Conservation (phyloP, 1,140 invertebrate genomes). For the Brachionus rotundiformis region DNA sequence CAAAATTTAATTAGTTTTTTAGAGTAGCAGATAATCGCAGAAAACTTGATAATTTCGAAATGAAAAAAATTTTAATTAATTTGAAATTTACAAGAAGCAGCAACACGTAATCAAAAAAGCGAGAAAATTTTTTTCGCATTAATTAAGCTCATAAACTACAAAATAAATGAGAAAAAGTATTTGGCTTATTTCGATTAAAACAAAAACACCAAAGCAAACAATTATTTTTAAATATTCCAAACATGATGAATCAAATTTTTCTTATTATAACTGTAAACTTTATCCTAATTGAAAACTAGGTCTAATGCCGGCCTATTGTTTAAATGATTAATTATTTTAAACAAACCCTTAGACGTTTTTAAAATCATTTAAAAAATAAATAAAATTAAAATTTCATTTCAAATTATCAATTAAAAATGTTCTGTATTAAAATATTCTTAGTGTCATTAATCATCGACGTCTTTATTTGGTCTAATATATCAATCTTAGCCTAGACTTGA, state of each 20-base stretch:
- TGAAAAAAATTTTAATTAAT: conserved; percentile 6
- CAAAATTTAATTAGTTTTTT: background rate
- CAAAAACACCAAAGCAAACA: background rate
- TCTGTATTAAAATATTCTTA: background rate
- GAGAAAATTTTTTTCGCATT: background rate
- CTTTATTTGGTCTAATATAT: background rate
- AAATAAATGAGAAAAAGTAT: conserved; percentile 9
- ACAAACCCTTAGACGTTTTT: conserved; percentile 14
- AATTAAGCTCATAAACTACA: background rate
- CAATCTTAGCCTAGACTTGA: background rate
- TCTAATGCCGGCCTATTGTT: background rate
- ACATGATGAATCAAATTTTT: background rate
- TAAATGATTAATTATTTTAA: background rate
- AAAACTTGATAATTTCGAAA: background rate
- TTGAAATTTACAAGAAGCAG: background rate
- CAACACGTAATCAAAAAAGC: background rate
- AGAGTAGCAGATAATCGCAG: background rate
- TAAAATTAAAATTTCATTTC: too few relatives aligned
- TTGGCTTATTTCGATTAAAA: background rate
- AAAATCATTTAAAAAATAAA: conserved; percentile 2
- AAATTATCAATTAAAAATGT: conserved; percentile 10
- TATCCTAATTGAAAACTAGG: conserved; percentile 7
- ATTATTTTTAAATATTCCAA: background rate
- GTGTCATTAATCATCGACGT: background rate
- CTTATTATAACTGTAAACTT: conserved; percentile 10